Percentiles rank a stretch among this genome's conserved stretches.
Evolutionary conservation across 2,888 invertebrate genomes (phyloP).

Genomic region (Ennomos erosarius): DNA sequence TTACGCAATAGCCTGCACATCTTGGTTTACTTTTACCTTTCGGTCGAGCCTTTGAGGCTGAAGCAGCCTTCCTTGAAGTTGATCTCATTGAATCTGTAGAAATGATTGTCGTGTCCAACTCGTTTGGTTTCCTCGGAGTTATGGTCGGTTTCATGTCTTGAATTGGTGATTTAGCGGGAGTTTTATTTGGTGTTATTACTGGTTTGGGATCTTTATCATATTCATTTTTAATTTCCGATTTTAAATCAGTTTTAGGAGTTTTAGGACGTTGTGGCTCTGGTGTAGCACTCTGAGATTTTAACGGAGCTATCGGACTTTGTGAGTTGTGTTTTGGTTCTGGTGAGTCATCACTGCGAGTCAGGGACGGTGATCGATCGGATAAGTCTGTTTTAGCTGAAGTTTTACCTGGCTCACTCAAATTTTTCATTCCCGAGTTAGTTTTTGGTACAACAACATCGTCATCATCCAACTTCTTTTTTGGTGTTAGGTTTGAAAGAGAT

Average conservation of each 20-base stretch:
- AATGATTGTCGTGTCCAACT: constrained; percentile 62
- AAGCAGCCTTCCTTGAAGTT: constrained; percentile 72
- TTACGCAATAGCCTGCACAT: neutral
- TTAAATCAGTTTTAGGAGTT: constrained; percentile 68
- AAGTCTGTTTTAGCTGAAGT: constrained; percentile 63
- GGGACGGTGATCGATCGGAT: constrained; percentile 78
- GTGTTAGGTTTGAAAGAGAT: constrained; percentile 63
- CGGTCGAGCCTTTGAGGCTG: constrained; percentile 73
- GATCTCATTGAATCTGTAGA: constrained; percentile 67
- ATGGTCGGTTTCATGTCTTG: constrained; percentile 58
- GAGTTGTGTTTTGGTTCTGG: constrained; percentile 71
- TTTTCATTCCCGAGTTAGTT: constrained; percentile 59
- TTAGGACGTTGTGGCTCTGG: constrained; percentile 73
- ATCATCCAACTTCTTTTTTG: constrained; percentile 72
- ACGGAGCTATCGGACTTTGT: constrained; percentile 52
- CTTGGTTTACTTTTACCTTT: constrained; percentile 68
- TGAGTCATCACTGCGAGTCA: constrained; percentile 80
- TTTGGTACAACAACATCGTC: constrained; percentile 77
- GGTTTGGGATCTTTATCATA: constrained; percentile 49
- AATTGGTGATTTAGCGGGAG: constrained; percentile 62
- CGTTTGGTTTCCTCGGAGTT: constrained; percentile 72
- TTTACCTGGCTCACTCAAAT: constrained; percentile 47
- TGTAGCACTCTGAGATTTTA: constrained; percentile 61
- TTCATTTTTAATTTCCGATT: constrained; percentile 52
- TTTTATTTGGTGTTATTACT: constrained; percentile 56